phyloP scores from a whole-genome alignment of 2,797 vertebrate genomes.

The Eremophila alpestris region DNA sequence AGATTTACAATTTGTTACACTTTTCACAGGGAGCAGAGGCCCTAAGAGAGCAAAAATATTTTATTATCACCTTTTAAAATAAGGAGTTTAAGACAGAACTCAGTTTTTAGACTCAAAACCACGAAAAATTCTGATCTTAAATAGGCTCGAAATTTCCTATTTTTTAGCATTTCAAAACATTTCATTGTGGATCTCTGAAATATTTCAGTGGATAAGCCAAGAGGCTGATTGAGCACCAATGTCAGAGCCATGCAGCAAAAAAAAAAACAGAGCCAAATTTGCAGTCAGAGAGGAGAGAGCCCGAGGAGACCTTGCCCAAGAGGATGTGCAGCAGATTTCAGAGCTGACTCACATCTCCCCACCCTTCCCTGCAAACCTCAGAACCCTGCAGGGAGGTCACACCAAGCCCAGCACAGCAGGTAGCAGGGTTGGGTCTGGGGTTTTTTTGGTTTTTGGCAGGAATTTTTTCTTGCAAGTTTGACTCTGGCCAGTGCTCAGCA shows the following conservation, averaged over 20 bases:
- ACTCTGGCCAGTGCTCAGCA: not conserved
- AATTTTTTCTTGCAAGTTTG: not conserved
- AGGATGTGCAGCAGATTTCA: not conserved
- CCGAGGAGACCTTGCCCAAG: not conserved
- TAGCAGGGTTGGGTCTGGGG: not conserved
- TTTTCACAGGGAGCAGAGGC: not conserved
- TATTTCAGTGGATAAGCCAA: not conserved
- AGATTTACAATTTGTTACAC: not conserved
- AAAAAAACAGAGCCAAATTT: not conserved
- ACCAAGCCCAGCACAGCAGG: conserved; percentile 28
- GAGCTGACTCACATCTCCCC: not conserved
- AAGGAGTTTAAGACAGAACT: not conserved
- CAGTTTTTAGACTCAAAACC: not conserved
- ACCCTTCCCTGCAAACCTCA: not conserved
- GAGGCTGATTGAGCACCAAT: not conserved
- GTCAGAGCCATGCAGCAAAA: not conserved
- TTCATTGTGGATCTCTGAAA: not conserved
- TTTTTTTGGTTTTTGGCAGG: not conserved
- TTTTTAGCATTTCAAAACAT: not conserved
- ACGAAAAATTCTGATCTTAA: not conserved
- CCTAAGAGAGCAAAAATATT: not conserved
- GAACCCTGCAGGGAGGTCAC: not conserved
- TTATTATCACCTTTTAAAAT: not conserved
- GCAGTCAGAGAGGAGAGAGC: not conserved
- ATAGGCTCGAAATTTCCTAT: not conserved